Percentiles rank a stretch among this genome's conserved stretches.
Evolutionary conservation across 2,797 vertebrate species (phyloP).

Genomic region (Gobio occitaniae): DNA sequence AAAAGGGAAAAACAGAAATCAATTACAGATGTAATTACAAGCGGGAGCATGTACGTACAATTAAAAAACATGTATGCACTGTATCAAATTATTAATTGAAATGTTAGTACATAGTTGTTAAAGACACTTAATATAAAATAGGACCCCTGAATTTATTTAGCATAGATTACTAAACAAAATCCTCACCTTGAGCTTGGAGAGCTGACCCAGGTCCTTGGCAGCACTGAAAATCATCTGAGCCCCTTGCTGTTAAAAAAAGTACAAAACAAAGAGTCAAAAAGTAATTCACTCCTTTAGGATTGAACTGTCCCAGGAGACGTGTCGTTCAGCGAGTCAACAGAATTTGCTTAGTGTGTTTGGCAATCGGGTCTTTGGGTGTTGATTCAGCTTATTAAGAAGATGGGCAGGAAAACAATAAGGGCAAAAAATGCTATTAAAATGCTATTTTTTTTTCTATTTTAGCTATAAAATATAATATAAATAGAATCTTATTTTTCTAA

Average conservation of each 20-base stretch:
- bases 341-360: neutral
- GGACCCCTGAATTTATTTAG: neutral
- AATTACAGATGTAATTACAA: neutral
- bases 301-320: neutral
- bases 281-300: neutral
- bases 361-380: neutral
- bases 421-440: too few species aligned
- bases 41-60: neutral
- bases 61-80: neutral
- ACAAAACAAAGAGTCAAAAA: neutral
- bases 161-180: neutral
- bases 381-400: neutral
- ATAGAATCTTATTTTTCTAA: too few species aligned
- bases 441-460: too few species aligned
- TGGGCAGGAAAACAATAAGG: neutral
- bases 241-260: slow-evolving; percentile 80
- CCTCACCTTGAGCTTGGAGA: slow-evolving; percentile 97
- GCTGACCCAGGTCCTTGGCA: slow-evolving; percentile 96
- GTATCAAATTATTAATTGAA: neutral
- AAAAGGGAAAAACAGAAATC: neutral
- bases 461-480: neutral
- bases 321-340: neutral
- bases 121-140: neutral
- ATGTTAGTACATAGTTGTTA: neutral
- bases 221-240: slow-evolving; percentile 98